Evolutionary conservation across 2,113 vertebrate genomes (phyloP), one percentile per base, ranked within the genome.

Genomic region (Pseudorhombus dupliciocellatus): DNA sequence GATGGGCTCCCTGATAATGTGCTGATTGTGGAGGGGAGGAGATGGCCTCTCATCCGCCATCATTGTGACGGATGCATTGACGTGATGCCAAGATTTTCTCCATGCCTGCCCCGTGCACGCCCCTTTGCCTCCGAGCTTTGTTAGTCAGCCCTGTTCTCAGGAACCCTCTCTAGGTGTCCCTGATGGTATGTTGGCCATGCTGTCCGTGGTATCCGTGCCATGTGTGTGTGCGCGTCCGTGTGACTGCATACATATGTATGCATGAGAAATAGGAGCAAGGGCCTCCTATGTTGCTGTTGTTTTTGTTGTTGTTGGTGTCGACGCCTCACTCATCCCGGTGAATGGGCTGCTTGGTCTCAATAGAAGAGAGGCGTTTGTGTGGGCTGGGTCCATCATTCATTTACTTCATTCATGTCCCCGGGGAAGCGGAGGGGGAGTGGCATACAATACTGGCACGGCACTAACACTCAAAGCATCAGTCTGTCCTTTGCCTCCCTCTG

Each of bases 311-410:
- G 89, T 88, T 88, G 85, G 79, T 87, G 89, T 91, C 42, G 60
- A 90, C 90, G 88, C 90, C 91, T 92, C 88, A 83, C 91, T 92
- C 90, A 90, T 92, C 87, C 84, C 83, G 42, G 24, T 91, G 89
- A 92, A 92, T 90, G 89, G 86, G 83, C 83, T 72, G 82, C 80
- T 74, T 8, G 70, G 87, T 61, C 89, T 91, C 87, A 87, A 90
- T 87, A 87, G 86, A 79, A 77, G 82, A 83, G 84, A 89, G 85
- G 87, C 65, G 85, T 91, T 86, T 90, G 74, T 91, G 88, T 88
- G 77, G 88, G 89, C 64, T 52, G 74, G 87, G 80, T 90, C 89
- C 87, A 90, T 90, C 89, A 91, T 91, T 92, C 89, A 91, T 88
- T 85, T 63, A 88, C 87, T 91, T 90, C 90, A 91, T 90, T 90